Evolutionary conservation across 2,888 invertebrate species (phyloP), one percentile per base, ranked within the genome.

Genomic region (Argyra leucocephala): DNA sequence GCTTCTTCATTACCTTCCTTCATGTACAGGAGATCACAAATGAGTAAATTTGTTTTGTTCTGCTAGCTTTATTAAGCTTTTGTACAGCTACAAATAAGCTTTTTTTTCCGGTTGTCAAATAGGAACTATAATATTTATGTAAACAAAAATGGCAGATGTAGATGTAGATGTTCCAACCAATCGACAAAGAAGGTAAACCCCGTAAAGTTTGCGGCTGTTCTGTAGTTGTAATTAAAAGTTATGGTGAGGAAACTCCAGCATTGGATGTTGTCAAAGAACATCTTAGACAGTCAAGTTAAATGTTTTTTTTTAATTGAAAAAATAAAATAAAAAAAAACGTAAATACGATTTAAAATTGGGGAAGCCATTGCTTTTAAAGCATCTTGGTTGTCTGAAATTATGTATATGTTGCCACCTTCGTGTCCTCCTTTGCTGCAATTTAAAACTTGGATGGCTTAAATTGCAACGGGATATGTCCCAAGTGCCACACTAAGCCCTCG

Each of bases 141-240:
- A 72, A 65, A 80, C 80, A 86, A 81, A 71, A 82, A 90, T 90
- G 90, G 89, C 90, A 76, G 90, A 90, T 82, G 86, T 86, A 76
- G 90, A 89, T 83, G 88, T 86, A 90, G 90, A 84, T 89, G 90
- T 89, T 12, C 48, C 24, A 26, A 18, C 12, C 9, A 84, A 95
- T 98, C 76, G 99, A 99, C 84, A 96, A 93, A 78, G 96, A 97
- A 73, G 99, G 99, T 76, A 98, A 98, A 80, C 96, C 99, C 69
- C 88, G 99, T 74, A 99, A 99, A 84, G 94, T 98, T 70, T 96
- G 97, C 72, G 95, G 96, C 65, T 97, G 97, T 84, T 96, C 96
- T 5, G 96, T 96, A 78, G 96, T 97, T 69, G 98, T 98, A 69
- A 93, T 98, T 80, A 93, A 90, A 92, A 96, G 97, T 83, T 99